A percentile compares a stretch with the other conserved stretches of the same genome.
phyloP scores from a whole-genome alignment of 2,888 invertebrate genomes.

The Oscheius sp. region DNA sequence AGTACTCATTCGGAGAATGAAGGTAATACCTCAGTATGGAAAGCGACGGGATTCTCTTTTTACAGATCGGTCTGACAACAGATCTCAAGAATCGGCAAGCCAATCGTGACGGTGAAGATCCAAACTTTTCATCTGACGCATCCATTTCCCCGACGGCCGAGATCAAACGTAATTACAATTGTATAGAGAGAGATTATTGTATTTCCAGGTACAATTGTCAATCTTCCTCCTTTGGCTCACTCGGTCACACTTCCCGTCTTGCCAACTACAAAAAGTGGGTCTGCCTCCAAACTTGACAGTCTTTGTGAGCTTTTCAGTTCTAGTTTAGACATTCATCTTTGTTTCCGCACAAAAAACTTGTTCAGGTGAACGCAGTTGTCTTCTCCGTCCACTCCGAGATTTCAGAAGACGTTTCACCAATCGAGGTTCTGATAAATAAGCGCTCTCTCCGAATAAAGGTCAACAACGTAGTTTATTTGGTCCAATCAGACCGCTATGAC shows the following conservation, averaged over 20 bases:
- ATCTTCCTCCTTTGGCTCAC: conserved; percentile 27
- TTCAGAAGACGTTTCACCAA: conserved; percentile 17
- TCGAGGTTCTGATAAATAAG: not conserved
- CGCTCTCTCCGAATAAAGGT: not conserved
- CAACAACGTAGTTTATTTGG: not conserved
- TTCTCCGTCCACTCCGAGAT: conserved; percentile 23
- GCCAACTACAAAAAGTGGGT: conserved; percentile 23
- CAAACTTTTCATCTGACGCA: conserved; percentile 12
- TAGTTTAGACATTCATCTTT: not conserved
- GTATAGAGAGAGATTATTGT: not conserved
- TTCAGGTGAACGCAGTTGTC: conserved; percentile 29
- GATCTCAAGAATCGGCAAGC: conserved; percentile 59
- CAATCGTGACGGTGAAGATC: conserved; percentile 41
- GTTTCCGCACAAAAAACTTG: not conserved
- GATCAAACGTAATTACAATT: conserved; percentile 5
- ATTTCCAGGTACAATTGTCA: conserved; percentile 3
- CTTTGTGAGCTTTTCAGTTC: conserved; percentile 6
- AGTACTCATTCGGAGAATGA: conserved; percentile 61
- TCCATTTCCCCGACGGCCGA: conserved; percentile 22
- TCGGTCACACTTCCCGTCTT: conserved; percentile 22
- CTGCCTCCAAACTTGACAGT: conserved; percentile 8
- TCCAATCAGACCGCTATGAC: not conserved
- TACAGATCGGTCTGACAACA: conserved; percentile 51
- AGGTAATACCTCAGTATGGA: conserved; percentile 32
- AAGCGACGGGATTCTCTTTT: not conserved